Percentiles rank a stretch among this genome's conserved stretches.
Conservation (phyloP, 2,888 invertebrate species). For the Nymphalis c-album region DNA sequence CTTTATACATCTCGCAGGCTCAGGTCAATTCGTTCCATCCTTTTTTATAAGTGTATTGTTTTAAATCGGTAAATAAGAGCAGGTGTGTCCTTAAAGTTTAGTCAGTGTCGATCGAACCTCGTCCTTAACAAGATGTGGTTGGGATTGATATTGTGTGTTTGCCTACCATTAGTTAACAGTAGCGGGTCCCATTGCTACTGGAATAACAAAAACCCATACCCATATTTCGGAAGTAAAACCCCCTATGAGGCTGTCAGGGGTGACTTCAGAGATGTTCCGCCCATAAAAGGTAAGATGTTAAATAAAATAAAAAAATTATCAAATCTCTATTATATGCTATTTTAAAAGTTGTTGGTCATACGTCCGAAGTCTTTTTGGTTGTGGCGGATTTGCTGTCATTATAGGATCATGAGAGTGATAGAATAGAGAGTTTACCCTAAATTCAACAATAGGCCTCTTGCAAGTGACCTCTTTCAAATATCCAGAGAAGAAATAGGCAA, state of each 20-base stretch:
- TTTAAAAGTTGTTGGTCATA: neutral
- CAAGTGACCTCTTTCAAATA: too few species aligned
- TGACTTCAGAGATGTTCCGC: slow-evolving; percentile 36
- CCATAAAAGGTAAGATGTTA: slow-evolving; percentile 26
- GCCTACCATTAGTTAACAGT: slow-evolving; percentile 10
- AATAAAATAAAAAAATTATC: neutral
- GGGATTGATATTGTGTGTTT: slow-evolving; percentile 11
- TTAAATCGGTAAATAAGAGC: slow-evolving; percentile 3
- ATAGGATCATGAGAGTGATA: too few species aligned
- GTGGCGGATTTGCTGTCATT: too few species aligned
- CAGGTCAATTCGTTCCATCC: slow-evolving; percentile 14
- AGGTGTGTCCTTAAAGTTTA: neutral
- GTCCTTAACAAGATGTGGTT: slow-evolving; percentile 15
- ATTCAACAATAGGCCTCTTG: too few species aligned
- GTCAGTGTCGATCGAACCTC: slow-evolving; percentile 10
- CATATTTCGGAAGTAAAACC: slow-evolving; percentile 39
- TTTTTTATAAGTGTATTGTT: neutral
- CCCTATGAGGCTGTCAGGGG: slow-evolving; percentile 42
- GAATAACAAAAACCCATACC: slow-evolving; percentile 37
- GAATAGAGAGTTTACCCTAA: too few species aligned
- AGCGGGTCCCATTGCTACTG: slow-evolving; percentile 37
- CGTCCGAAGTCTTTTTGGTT: too few species aligned
- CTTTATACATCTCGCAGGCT: neutral
- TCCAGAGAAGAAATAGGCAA: too few species aligned
- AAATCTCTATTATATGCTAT: too few species aligned